Percentiles rank a stretch among this genome's conserved stretches.
Evolutionary conservation across 2,797 vertebrate genomes (phyloP).

Genomic region (Diplodus puntazzo): DNA sequence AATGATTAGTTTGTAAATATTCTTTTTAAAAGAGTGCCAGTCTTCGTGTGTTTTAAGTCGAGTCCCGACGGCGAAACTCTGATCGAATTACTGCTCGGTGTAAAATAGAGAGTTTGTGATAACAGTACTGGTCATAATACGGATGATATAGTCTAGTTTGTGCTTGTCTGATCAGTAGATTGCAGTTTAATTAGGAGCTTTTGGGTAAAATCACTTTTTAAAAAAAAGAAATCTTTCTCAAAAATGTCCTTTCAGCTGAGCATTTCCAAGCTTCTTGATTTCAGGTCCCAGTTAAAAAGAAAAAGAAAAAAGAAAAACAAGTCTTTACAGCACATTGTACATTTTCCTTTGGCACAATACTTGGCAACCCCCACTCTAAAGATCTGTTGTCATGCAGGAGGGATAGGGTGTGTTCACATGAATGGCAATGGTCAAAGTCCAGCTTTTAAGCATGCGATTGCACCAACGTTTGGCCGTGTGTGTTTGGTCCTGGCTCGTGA

Average conservation of each 20-base stretch:
- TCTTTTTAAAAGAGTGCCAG: slow-evolving; percentile 57
- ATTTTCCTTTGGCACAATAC: slow-evolving; percentile 86
- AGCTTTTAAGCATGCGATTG: slow-evolving; percentile 40
- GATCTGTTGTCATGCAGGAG: slow-evolving; percentile 72
- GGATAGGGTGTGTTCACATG: slow-evolving; percentile 70
- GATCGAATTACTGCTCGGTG: slow-evolving; percentile 51
- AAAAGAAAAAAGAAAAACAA: slow-evolving; percentile 19
- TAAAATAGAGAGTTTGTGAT: slow-evolving; percentile 48
- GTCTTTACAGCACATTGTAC: slow-evolving; percentile 68
- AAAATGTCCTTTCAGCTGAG: slow-evolving; percentile 27
- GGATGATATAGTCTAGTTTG: slow-evolving; percentile 63
- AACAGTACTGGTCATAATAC: slow-evolving; percentile 61
- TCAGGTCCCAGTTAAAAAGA: slow-evolving; percentile 29
- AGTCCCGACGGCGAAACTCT: slow-evolving; percentile 55
- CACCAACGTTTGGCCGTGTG: slow-evolving; percentile 26
- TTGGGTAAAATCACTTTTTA: slow-evolving; percentile 20
- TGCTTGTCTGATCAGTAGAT: slow-evolving; percentile 73
- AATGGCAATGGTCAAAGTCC: slow-evolving; percentile 45
- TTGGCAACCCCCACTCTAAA: slow-evolving; percentile 57
- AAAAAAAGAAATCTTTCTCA: slow-evolving; percentile 10
- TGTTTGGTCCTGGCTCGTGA: slow-evolving; percentile 57
- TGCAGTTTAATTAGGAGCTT: slow-evolving; percentile 22
- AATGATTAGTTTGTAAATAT: slow-evolving; percentile 74
- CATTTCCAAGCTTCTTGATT: slow-evolving; percentile 38
- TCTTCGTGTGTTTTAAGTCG: slow-evolving; percentile 47